Conservation (phyloP, 2,797 vertebrate species). For the Poeciliopsis presidionis region DNA sequence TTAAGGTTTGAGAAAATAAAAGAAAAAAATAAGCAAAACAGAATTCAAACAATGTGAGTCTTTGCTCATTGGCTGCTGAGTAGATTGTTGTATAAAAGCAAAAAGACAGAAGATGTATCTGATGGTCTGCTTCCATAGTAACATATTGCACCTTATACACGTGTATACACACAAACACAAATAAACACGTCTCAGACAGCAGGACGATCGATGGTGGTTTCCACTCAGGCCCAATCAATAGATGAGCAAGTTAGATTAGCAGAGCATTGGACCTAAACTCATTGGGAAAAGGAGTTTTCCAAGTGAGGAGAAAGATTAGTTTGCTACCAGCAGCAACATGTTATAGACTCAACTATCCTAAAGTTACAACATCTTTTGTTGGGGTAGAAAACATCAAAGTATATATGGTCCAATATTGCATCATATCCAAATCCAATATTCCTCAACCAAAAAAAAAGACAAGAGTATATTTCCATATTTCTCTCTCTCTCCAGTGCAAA, state of each 20-base stretch:
- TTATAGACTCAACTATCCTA: conserved; percentile 2
- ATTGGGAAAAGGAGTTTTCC: conserved; percentile 3
- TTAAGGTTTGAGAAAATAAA: background rate
- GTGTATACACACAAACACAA: conserved; percentile 15
- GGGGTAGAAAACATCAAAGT: background rate
- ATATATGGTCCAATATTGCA: background rate
- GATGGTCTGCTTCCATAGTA: background rate
- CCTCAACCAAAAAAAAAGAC: background rate
- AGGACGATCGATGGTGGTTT: conserved; percentile 20
- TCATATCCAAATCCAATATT: background rate
- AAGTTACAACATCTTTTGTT: background rate
- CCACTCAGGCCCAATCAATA: conserved; percentile 35
- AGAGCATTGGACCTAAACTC: conserved; percentile 18
- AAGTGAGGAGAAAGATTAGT: background rate
- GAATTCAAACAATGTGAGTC: background rate
- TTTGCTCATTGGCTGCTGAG: background rate
- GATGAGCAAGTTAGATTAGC: conserved; percentile 36
- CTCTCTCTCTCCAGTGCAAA: background rate
- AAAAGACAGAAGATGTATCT: conserved; percentile 1
- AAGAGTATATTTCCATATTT: background rate
- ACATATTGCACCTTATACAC: conserved; percentile 1
- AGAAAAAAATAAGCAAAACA: background rate
- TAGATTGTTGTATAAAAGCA: background rate
- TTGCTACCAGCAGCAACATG: background rate
- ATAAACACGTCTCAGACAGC: conserved; percentile 22